Evolutionary conservation across 2,888 invertebrate genomes (phyloP).

Genomic region (Archips crataeganus): DNA sequence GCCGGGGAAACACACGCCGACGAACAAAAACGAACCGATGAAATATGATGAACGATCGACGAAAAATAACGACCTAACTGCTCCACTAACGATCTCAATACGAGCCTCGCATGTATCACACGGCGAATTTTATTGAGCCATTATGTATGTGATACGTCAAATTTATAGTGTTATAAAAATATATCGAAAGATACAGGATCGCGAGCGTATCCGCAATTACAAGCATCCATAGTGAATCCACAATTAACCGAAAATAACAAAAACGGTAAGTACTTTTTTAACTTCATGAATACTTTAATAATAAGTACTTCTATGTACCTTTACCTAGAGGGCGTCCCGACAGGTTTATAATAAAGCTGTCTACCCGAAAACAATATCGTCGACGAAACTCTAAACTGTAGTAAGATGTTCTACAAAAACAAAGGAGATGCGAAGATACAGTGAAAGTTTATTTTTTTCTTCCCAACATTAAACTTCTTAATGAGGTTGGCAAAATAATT

Average conservation of each 20-base stretch:
- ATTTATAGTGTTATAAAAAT: constrained; percentile 52
- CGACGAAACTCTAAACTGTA: not conserved
- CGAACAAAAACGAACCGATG: constrained; percentile 67
- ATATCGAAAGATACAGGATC: constrained; percentile 44
- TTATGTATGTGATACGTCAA: constrained; percentile 40
- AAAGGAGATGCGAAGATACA: constrained; percentile 25
- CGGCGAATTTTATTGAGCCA: constrained; percentile 65
- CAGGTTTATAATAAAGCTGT: not conserved
- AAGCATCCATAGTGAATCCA: not conserved
- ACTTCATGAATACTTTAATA: not conserved
- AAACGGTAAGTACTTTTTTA: not conserved
- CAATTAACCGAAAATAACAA: not conserved
- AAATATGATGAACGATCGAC: constrained; percentile 77
- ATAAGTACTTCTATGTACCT: not conserved
- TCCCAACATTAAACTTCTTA: constrained; percentile 75
- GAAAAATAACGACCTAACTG: constrained; percentile 70
- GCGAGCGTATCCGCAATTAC: constrained; percentile 7
- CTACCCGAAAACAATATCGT: constrained; percentile 16
- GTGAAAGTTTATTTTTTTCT: constrained; percentile 58
- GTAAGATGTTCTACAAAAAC: constrained; percentile 17
- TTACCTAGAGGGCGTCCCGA: not conserved
- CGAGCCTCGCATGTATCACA: constrained; percentile 64
- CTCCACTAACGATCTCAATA: constrained; percentile 73
- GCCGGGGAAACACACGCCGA: constrained; percentile 51
- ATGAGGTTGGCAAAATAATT: constrained; percentile 82